Base-by-base conservation (phyloP, 1,140 invertebrate species). In the Eumeta japonica region DNA sequence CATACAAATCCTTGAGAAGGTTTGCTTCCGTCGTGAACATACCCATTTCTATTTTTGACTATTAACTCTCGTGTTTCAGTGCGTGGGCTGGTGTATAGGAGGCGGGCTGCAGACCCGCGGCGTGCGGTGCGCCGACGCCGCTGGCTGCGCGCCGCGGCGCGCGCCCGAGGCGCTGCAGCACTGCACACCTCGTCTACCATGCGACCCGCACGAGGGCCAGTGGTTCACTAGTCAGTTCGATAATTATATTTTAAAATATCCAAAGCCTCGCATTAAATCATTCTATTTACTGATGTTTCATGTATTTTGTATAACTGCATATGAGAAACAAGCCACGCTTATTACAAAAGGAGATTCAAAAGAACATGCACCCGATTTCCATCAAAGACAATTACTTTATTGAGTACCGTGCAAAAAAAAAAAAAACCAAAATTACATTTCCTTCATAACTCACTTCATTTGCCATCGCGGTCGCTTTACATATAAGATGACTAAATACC, bases 101-200 rank as follows among this genome's bases (percentile, higher is more conserved):
- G 77, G 78, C 16, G 84, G 84, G 1, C 61, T 81, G 1, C 83
- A 86, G 55, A 81, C 79, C 11, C 66, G 84, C 7, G 78, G 80
- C 12, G 82, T 85, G 2, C 70, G 80, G 10, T 87, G 84, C 46
- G 77, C 80, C 2, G 76, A 79, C 3, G 67, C 71, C 0, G 39
- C 62, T 3, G 74, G 71, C 3, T 86, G 84, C 50, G 67, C 78
- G 15, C 48, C 67, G 2, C 59, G 58, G 11, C 56, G 70, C 10
- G 75, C 76, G 16, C 82, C 83, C 1, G 51, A 60, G 18, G 55
- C 65, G 3, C 71, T 75, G 3, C 67, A 81, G 43, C 58, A 76
- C 3, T 87, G 84, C 48, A 57, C 77, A 18, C 75, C 76, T 14
- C 76, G 74, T 19, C 74, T 75, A 31, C 67, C 64, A 24, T 77